These are phyloP conservation scores for Ruditapes philippinarum DNA, from an alignment of 1,140 invertebrate genomes.

Conservation along the genomic window DNA sequence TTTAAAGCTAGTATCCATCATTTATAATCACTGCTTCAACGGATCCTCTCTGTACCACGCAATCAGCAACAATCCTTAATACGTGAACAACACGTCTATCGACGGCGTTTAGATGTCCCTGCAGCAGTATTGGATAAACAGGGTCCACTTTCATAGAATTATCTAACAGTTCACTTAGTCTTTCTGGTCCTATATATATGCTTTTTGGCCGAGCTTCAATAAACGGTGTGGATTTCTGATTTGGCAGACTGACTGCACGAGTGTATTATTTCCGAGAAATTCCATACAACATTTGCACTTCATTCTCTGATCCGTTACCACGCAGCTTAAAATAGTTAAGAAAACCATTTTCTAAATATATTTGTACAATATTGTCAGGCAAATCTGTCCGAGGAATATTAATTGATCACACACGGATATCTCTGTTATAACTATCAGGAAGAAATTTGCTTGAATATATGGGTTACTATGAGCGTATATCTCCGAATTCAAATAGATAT, in stretches of 20 bases:
- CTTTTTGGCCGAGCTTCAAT: constrained; percentile 12
- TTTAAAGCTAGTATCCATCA: neutral
- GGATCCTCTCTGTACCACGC: neutral
- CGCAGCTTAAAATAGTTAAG: too few relatives aligned
- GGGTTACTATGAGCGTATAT: too few relatives aligned
- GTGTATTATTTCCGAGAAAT: constrained; percentile 24
- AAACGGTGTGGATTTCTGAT: constrained; percentile 46
- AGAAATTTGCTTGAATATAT: too few relatives aligned
- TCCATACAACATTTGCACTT: too few relatives aligned
- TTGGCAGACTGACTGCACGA: constrained; percentile 41
- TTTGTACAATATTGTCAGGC: too few relatives aligned
- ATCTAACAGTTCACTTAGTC: constrained; percentile 32
- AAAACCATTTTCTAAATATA: too few relatives aligned
- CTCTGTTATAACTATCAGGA: too few relatives aligned
- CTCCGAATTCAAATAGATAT: too few relatives aligned
- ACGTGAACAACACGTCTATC: constrained; percentile 40
- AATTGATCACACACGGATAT: too few relatives aligned
- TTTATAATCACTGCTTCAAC: neutral
- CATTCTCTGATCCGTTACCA: too few relatives aligned
- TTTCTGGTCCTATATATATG: constrained; percentile 49
- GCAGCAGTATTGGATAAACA: constrained; percentile 41
- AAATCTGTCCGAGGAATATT: too few relatives aligned
- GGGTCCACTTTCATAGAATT: constrained; percentile 32
- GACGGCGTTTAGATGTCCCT: constrained; percentile 19
- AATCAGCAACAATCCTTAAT: constrained; percentile 20